Percentiles rank a stretch among this genome's conserved stretches.
Evolutionary conservation across 1,140 invertebrate species (phyloP).

Genomic region (Tetramorium parvispinum): DNA sequence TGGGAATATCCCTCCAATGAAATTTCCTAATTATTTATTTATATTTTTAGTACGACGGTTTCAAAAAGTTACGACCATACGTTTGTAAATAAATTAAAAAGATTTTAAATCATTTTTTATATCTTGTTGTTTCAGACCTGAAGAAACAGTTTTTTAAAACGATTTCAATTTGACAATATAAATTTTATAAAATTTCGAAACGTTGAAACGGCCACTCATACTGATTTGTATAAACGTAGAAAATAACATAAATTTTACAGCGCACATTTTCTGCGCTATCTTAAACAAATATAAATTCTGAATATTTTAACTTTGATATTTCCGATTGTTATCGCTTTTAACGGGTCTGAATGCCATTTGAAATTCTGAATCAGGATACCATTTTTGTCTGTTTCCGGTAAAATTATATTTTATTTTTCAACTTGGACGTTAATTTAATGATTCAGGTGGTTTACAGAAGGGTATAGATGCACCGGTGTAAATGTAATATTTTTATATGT

Average conservation of each 20-base stretch:
- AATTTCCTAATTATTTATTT: neutral
- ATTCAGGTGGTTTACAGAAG: neutral
- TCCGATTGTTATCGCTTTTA: neutral
- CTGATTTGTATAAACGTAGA: neutral
- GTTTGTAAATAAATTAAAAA: neutral
- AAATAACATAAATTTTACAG: neutral
- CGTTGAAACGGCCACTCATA: neutral
- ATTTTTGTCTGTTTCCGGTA: neutral
- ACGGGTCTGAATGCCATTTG: neutral
- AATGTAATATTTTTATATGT: neutral
- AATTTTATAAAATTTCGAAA: conserved; percentile 5
- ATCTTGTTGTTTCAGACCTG: neutral
- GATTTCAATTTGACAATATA: neutral
- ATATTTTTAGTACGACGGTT: neutral
- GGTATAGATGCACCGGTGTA: neutral
- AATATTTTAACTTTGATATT: neutral
- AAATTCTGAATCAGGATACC: neutral
- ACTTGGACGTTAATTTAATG: neutral
- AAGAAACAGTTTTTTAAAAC: neutral
- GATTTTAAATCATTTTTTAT: neutral
- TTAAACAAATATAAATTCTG: neutral
- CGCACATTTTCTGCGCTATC: neutral
- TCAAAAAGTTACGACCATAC: neutral
- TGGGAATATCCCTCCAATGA: neutral
- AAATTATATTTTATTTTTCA: neutral